A percentile compares a stretch with the other conserved stretches of the same genome.
Conservation (phyloP, 2,113 vertebrate genomes). For the Oryzias javanicus region DNA sequence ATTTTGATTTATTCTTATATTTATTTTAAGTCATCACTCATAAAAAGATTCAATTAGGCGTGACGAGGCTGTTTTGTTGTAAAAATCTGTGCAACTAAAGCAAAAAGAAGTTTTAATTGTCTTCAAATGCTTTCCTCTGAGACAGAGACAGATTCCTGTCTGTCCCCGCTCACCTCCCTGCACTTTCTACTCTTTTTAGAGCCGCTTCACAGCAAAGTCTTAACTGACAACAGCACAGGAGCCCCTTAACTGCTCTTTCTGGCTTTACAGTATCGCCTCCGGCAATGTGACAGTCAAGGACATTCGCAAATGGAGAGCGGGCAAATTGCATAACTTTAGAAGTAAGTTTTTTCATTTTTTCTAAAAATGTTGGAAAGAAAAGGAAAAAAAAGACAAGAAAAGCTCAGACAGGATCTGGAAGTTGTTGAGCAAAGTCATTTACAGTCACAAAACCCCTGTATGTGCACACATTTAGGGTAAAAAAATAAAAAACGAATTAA, state of each 20-base stretch:
- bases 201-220: conserved; percentile 7
- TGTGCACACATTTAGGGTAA: too few species aligned
- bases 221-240: conserved; percentile 13
- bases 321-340: conserved; percentile 22
- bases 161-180: background rate
- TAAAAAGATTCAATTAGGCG: background rate
- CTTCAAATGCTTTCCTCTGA: conserved; percentile 9
- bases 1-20: conserved; percentile 8
- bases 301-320: conserved; percentile 33
- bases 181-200: conserved; percentile 3
- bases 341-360: conserved; percentile 6
- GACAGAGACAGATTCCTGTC: conserved; percentile 9
- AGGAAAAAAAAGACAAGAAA: conserved; percentile 7
- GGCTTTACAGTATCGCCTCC: conserved; percentile 33
- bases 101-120: conserved; percentile 26
- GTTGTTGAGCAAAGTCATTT: too few species aligned
- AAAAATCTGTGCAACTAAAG: conserved; percentile 1
- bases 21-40: background rate
- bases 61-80: background rate
- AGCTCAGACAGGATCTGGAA: conserved; percentile 39
- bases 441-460: too few species aligned
- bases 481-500: too few species aligned
- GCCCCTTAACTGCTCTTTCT: conserved; percentile 7
- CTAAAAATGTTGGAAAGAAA: conserved; percentile 34
- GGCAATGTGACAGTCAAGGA: conserved; percentile 54